Conservation (phyloP, 1,140 invertebrate genomes). For the Chironomus striatipennis region DNA sequence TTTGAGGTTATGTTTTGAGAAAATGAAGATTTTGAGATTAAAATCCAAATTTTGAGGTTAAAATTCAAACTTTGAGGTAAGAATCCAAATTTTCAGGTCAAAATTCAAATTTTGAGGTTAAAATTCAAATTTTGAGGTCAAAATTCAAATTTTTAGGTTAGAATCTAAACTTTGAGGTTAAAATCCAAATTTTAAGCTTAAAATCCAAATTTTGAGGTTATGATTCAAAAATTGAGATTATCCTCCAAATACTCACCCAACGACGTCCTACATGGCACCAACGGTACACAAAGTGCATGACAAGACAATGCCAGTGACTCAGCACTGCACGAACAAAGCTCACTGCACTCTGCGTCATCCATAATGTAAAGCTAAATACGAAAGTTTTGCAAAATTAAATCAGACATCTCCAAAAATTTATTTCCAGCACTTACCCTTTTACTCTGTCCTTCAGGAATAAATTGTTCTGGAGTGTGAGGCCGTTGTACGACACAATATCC, state of each 20-base stretch:
- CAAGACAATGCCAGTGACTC: constrained; percentile 66
- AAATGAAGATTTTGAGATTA: too few species aligned
- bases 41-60: too few species aligned
- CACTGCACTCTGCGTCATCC: constrained; percentile 73
- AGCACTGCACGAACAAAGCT: constrained; percentile 66
- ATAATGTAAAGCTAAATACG: constrained; percentile 68
- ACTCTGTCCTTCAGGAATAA: constrained; percentile 62
- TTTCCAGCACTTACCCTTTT: constrained; percentile 54
- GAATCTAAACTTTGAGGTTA: too few species aligned
- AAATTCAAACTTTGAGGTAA: too few species aligned
- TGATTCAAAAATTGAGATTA: too few species aligned
- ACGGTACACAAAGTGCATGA: constrained; percentile 75
- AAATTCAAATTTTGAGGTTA: too few species aligned
- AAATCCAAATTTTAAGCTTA: too few species aligned
- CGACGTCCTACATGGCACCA: constrained; percentile 72
- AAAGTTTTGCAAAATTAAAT: constrained; percentile 26
- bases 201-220: too few species aligned
- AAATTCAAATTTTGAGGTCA: too few species aligned
- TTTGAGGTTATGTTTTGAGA: not conserved
- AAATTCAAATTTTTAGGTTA: too few species aligned
- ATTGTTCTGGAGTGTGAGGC: constrained; percentile 60
- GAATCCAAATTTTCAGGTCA: too few species aligned
- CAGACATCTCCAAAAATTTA: not conserved
- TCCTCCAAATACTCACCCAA: constrained; percentile 42
- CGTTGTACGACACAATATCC: constrained; percentile 73